Percentiles rank a stretch among this genome's conserved stretches.
These are phyloP conservation scores for Platycnemis pennipes DNA, from an alignment of 2,888 invertebrate species.

Conservation along the genomic window DNA sequence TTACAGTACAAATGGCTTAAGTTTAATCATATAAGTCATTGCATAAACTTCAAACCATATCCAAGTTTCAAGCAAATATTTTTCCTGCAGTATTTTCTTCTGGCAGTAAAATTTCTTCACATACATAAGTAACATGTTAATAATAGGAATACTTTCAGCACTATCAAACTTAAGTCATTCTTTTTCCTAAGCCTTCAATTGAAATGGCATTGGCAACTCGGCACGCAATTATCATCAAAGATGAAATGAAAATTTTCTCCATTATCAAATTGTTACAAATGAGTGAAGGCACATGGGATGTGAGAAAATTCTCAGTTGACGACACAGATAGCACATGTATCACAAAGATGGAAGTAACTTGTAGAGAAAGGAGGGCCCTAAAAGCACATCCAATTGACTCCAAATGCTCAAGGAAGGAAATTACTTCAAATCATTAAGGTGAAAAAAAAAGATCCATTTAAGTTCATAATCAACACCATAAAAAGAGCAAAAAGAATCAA, in stretches of 20 bases:
- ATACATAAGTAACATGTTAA: conserved; percentile 35
- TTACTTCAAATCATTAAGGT: background rate
- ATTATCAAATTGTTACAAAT: conserved; percentile 45
- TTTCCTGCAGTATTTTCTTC: conserved; percentile 19
- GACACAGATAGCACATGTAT: conserved; percentile 37
- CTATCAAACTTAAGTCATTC: conserved; percentile 5
- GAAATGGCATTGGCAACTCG: background rate
- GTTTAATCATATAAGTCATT: background rate
- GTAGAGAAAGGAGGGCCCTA: conserved; percentile 13
- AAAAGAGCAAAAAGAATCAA: background rate
- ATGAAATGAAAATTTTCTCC: conserved; percentile 36
- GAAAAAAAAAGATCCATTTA: background rate
- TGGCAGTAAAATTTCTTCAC: conserved; percentile 13
- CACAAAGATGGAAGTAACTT: conserved; percentile 40
- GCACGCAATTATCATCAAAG: conserved; percentile 7
- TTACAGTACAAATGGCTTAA: background rate
- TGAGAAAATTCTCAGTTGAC: conserved; percentile 24
- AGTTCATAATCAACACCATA: background rate
- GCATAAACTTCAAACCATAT: conserved; percentile 9
- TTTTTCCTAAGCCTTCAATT: background rate
- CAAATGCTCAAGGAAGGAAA: background rate
- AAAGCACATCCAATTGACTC: conserved; percentile 19
- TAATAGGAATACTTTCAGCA: conserved; percentile 35
- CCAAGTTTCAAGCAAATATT: conserved; percentile 13
- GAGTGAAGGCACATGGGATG: conserved; percentile 59